A percentile compares a stretch with the other conserved stretches of the same genome.
Evolutionary conservation across 2,888 invertebrate species (phyloP).

Genomic region (Taenaris catops): DNA sequence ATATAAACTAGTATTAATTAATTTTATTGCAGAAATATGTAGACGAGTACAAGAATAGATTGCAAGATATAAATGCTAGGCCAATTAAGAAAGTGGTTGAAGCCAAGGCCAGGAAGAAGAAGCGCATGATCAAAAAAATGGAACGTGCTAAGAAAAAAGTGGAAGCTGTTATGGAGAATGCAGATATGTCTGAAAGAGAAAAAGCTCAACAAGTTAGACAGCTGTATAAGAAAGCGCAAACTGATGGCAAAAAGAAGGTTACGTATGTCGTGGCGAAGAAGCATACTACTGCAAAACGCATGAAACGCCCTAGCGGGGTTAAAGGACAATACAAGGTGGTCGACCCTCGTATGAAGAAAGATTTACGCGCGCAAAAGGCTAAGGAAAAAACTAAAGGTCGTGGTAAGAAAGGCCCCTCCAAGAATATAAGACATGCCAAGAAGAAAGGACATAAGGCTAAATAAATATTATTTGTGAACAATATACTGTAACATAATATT

Average conservation of each 20-base stretch:
- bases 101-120: conserved; percentile 98
- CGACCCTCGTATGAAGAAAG: conserved; percentile 97
- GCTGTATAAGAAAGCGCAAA: conserved; percentile 93
- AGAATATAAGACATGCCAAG: conserved; percentile 31
- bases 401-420: conserved; percentile 50
- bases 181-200: conserved; percentile 94
- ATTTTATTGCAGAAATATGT: conserved; percentile 83
- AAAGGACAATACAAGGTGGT: conserved; percentile 97
- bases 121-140: conserved; percentile 89
- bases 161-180: conserved; percentile 94
- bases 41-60: conserved; percentile 90
- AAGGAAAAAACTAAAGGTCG: conserved; percentile 80
- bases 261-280: conserved; percentile 97
- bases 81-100: conserved; percentile 99
- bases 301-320: conserved; percentile 90
- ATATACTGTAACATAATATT: too few relatives aligned
- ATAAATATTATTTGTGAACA: conserved; percentile 29
- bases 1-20: too few relatives aligned
- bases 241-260: conserved; percentile 92
- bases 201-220: conserved; percentile 95
- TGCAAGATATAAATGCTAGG: conserved; percentile 93
- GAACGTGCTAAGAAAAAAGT: conserved; percentile 97
- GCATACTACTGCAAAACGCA: conserved; percentile 86
- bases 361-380: conserved; percentile 84
- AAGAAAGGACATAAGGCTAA: conserved; percentile 55